These are phyloP conservation scores for Pecten maximus DNA, from an alignment of 2,888 invertebrate species.

Conservation along the genomic window DNA sequence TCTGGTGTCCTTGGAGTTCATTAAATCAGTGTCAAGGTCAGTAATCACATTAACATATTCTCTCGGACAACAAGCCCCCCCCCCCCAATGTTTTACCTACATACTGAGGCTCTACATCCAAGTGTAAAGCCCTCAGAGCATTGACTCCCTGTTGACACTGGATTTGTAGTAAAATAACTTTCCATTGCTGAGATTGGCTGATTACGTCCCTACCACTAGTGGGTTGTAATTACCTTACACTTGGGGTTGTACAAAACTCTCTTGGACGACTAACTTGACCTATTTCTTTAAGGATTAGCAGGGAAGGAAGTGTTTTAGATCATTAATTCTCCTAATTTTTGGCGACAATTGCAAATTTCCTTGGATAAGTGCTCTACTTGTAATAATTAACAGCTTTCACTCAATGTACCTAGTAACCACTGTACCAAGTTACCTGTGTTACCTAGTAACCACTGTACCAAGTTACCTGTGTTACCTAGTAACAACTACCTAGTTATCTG, in stretches of 20 bases:
- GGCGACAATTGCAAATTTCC: slow-evolving; percentile 21
- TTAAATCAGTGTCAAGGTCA: slow-evolving; percentile 88
- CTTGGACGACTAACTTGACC: background rate
- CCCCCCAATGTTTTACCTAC: background rate
- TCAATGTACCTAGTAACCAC: background rate
- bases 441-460: no score
- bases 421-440: background rate
- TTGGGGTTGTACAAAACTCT: background rate
- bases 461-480: no score
- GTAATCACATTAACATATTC: slow-evolving; percentile 35
- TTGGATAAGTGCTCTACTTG: slow-evolving; percentile 9
- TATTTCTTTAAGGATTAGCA: background rate
- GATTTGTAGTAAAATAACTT: background rate
- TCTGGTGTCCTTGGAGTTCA: slow-evolving; percentile 91
- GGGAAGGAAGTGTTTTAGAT: background rate
- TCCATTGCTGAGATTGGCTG: background rate
- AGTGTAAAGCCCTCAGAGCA: background rate
- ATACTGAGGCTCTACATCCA: background rate
- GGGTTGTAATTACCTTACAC: background rate
- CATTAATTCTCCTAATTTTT: background rate
- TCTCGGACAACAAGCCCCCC: background rate
- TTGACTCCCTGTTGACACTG: background rate
- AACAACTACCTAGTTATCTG: no score
- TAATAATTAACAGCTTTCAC: background rate
- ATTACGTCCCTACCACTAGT: background rate